Conservation (phyloP, 2,888 invertebrate species). For the Drosophila fulvimacula region DNA sequence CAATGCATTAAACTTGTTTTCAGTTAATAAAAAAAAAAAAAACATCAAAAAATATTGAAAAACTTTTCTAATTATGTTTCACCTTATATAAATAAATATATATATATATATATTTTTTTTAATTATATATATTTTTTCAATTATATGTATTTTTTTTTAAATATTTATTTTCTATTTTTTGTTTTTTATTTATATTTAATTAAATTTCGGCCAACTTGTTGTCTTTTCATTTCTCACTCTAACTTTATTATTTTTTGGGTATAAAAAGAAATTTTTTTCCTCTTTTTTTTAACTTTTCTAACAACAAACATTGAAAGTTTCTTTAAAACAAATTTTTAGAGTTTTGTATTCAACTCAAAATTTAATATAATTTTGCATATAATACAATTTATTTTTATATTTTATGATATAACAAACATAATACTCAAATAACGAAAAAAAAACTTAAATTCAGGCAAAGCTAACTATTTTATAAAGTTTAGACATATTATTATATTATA, state of each 20-base stretch:
- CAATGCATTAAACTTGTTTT: background rate
- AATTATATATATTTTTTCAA: background rate
- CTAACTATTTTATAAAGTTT: no score
- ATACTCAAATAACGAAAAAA: no score
- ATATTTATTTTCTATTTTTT: background rate
- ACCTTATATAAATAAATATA: background rate
- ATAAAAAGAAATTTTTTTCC: background rate
- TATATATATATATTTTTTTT: background rate
- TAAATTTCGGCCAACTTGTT: background rate
- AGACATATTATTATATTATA: no score
- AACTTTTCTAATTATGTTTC: background rate
- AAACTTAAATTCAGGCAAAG: no score
- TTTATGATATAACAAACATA: no score
- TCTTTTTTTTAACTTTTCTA: background rate
- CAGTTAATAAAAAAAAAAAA: background rate
- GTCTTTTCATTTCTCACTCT: background rate
- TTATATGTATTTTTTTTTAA: no score
- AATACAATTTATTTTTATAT: no score
- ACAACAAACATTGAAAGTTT: background rate
- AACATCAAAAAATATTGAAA: background rate
- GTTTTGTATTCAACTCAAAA: no score
- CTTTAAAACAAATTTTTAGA: no score
- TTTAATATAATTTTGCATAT: background rate
- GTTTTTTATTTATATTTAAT: background rate
- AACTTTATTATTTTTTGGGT: background rate